These are phyloP conservation scores for Notothenia rossii DNA, from an alignment of 2,113 vertebrate genomes.

Conservation along the genomic window DNA sequence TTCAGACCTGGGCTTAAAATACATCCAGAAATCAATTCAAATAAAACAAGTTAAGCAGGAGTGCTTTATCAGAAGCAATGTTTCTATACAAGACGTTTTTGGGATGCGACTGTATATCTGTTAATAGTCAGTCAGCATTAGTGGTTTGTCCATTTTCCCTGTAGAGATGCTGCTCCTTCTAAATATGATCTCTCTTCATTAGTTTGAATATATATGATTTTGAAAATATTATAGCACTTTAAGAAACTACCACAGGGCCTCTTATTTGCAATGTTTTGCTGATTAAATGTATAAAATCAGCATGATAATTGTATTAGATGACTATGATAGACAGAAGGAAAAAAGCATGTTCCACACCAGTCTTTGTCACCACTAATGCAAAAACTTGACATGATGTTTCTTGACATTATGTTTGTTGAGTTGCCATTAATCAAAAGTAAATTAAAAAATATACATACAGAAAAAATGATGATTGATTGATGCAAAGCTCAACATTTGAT, in stretches of 20 bases:
- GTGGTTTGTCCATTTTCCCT: neutral
- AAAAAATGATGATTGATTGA: neutral
- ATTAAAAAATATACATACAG: no score
- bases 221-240: neutral
- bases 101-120: neutral
- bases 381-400: no score
- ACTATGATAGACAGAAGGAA: neutral
- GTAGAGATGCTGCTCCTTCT: neutral
- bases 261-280: neutral
- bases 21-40: neutral
- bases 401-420: no score
- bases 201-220: neutral
- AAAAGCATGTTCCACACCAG: neutral
- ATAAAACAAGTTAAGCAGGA: slow-evolving; percentile 24
- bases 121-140: neutral
- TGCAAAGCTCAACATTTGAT: neutral
- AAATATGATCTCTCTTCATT: neutral
- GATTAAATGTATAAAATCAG: neutral
- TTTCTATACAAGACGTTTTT: slow-evolving; percentile 20
- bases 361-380: neutral
- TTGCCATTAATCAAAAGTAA: no score
- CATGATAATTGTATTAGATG: neutral
- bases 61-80: slow-evolving; percentile 58
- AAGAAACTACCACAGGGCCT: neutral
- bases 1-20: slow-evolving; percentile 48